Base-by-base conservation (phyloP, 2,888 invertebrate genomes). In the Onthophagus sagittarius region DNA sequence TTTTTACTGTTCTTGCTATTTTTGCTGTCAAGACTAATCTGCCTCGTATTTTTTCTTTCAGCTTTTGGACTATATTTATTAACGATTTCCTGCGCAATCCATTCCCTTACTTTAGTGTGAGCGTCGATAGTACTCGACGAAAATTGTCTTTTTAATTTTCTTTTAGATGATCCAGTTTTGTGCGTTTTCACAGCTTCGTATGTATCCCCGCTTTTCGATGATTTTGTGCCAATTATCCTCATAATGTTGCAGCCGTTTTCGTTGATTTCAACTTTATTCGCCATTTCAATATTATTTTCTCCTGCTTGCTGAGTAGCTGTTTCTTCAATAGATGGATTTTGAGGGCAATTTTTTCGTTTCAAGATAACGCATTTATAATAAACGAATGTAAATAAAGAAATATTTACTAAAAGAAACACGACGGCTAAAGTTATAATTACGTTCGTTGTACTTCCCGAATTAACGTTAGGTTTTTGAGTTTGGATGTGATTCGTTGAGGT, bases 91-190 rank as follows among this genome's bases (percentile, higher is more conserved):
- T 93, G 92, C 0, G 93, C 90, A 79, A 95, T 95, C 95, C 95
- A 95, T 79, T 95, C 94, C 76, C 92, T 89, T 0, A 95, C 95
- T 88, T 95, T 95, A 11, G 94, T 92, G 81, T 94, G 93, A 0
- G 95, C 93, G 83, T 95, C 95, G 77, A 95, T 90, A 0, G 95
- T 95, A 76, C 94, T 94, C 4, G 89, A 90, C 5, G 94, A 94
- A 80, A 93, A 88, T 83, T 93, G 92, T 15, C 93, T 85, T 15
- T 91, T 88, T 32, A 93, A 84, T 82, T 91, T 91, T 79, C 90
- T 91, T 79, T 88, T 89, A 0, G 88, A 87, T n/a, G 87, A 87
- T 14, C 77, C 75, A 84, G 90, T 86, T 83, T 89, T 88, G 76
- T 83, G 81, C 78, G 88, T 86, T 80, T 87, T 87, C 67, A 85